Percentiles rank a stretch among this genome's conserved stretches.
phyloP scores from a whole-genome alignment of 1,140 invertebrate genomes.

The Aphis craccivora region DNA sequence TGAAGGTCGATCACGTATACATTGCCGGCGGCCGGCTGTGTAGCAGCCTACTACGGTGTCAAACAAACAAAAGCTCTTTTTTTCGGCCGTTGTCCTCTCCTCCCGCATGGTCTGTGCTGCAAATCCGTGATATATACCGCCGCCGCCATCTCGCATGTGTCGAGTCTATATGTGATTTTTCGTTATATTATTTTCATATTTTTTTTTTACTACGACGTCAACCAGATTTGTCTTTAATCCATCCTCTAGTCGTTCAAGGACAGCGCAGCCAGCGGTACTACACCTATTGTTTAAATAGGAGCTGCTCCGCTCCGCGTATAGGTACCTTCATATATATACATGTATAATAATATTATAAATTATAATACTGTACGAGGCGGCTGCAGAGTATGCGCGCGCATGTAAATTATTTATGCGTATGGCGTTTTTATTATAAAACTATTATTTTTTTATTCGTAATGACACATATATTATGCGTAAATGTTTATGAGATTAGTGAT shows the following conservation, averaged over 20 bases:
- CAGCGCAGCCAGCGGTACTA: slow-evolving; percentile 17
- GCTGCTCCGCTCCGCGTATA: not conserved
- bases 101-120: not conserved
- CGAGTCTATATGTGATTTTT: not conserved
- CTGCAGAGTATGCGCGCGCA: not conserved
- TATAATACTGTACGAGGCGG: not conserved
- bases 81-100: slow-evolving; percentile 42
- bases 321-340: not conserved
- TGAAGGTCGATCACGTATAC: slow-evolving; percentile 52
- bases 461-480: not conserved
- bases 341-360: not conserved
- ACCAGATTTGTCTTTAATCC: slow-evolving; percentile 50
- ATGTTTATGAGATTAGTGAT: not conserved
- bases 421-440: not conserved
- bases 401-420: not conserved
- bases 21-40: not conserved
- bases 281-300: slow-evolving; percentile 49
- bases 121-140: not conserved
- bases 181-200: not conserved
- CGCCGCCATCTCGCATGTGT: not conserved
- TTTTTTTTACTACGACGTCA: slow-evolving; percentile 13
- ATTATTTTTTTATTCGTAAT: not conserved
- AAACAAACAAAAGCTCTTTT: slow-evolving; percentile 51
- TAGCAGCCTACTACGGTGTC: slow-evolving; percentile 14
- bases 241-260: slow-evolving; percentile 50